Conservation (phyloP, 2,797 vertebrate species). For the Sebastes taczanowskii region DNA sequence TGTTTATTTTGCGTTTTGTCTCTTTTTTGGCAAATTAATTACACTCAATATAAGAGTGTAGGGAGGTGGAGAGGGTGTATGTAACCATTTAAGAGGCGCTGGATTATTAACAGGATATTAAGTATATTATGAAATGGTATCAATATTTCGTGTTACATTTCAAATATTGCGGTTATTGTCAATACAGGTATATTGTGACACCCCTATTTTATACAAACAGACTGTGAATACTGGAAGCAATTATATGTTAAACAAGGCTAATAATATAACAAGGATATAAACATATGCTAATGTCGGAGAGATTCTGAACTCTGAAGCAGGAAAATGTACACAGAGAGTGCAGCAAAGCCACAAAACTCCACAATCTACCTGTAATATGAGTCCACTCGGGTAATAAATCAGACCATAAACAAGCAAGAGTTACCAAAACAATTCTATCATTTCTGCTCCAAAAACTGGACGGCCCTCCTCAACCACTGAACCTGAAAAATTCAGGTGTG, state of each 20-base stretch:
- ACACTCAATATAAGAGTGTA: not conserved
- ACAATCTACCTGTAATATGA: not conserved
- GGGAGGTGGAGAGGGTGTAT: not conserved
- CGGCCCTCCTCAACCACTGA: not conserved
- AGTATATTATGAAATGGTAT: no score
- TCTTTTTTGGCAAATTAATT: not conserved
- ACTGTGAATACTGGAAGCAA: not conserved
- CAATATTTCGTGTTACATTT: no score
- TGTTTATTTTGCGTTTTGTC: not conserved
- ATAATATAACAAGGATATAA: not conserved
- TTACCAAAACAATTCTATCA: not conserved
- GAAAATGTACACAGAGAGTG: not conserved
- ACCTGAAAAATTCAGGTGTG: not conserved
- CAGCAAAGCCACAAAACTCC: not conserved
- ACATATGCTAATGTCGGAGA: not conserved
- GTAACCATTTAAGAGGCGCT: not conserved
- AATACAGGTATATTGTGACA: not conserved
- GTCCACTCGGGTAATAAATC: not conserved
- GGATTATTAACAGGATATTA: not conserved
- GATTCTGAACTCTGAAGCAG: not conserved
- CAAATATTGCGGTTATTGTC: no score
- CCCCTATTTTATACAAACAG: not conserved
- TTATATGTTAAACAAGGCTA: not conserved
- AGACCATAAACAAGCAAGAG: not conserved
- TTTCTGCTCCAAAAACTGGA: conserved; percentile 11